Evolutionary conservation across 1,140 invertebrate species (phyloP).

Genomic region (Zaprionus africanus): DNA sequence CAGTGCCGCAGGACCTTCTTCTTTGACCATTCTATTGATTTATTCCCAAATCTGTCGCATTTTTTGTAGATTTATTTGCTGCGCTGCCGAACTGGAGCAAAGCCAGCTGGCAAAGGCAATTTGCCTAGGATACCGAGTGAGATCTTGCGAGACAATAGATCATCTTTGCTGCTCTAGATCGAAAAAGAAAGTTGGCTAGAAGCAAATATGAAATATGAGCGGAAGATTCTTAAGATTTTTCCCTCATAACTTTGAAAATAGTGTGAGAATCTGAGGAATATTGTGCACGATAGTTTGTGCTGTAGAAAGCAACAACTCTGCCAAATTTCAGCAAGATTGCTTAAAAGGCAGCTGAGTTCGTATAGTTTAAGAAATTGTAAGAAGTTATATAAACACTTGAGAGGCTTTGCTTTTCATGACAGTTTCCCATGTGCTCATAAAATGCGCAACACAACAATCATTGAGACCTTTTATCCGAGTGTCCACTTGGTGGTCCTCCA

Average conservation of each 20-base stretch:
- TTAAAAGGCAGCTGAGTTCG: background rate
- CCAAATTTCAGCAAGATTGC: background rate
- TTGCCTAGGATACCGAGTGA: background rate
- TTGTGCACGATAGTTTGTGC: background rate
- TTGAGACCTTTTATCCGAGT: background rate
- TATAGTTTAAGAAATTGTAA: background rate
- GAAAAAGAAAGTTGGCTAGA: background rate
- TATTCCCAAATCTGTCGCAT: slow-evolving; percentile 52
- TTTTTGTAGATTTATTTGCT: slow-evolving; percentile 57
- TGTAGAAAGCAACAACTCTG: background rate
- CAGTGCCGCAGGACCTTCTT: background rate
- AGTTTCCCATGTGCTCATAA: background rate
- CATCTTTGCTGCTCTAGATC: background rate
- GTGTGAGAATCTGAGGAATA: background rate
- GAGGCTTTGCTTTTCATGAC: too few relatives aligned
- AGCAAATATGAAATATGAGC: background rate
- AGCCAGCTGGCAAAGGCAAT: slow-evolving; percentile 43
- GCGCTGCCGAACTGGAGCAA: slow-evolving; percentile 43
- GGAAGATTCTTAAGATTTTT: background rate
- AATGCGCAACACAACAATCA: background rate
- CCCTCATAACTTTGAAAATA: background rate
- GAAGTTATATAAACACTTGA: background rate
- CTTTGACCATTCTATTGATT: slow-evolving; percentile 63
- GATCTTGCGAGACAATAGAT: background rate
- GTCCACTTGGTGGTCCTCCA: slow-evolving; percentile 17